These are phyloP conservation scores for Scophthalmus maximus DNA, from an alignment of 2,113 vertebrate genomes.

Conservation along the genomic window DNA sequence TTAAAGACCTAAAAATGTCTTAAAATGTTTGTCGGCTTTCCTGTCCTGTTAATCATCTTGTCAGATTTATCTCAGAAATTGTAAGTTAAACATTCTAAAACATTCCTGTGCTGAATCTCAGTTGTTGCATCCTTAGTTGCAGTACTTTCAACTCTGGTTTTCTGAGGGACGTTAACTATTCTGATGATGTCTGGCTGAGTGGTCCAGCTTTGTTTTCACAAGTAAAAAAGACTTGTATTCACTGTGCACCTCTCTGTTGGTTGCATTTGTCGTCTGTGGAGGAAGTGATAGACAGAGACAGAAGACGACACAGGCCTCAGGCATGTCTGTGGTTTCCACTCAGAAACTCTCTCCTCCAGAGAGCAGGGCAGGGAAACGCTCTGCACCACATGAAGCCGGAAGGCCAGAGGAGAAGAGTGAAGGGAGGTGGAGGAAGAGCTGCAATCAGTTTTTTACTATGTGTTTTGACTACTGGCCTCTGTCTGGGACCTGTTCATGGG, in stretches of 20 bases:
- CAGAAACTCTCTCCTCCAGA: not conserved
- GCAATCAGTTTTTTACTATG: slow-evolving; percentile 8
- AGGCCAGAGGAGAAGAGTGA: not conserved
- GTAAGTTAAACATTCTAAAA: not conserved
- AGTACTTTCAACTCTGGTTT: too few relatives aligned
- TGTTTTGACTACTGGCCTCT: slow-evolving; percentile 6
- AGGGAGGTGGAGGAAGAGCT: not conserved
- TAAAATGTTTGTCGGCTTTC: not conserved
- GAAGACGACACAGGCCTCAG: slow-evolving; percentile 9
- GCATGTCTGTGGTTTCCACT: slow-evolving; percentile 34
- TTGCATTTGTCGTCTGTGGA: slow-evolving; percentile 14
- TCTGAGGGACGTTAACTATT: too few relatives aligned
- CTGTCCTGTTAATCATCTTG: too few relatives aligned
- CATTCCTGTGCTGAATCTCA: not conserved
- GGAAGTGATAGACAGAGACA: slow-evolving; percentile 6
- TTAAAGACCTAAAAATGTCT: too few relatives aligned
- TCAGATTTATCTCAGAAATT: too few relatives aligned
- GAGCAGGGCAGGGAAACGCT: slow-evolving; percentile 24
- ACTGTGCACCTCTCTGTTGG: slow-evolving; percentile 1
- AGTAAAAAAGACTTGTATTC: not conserved
- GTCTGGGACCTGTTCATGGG: not conserved
- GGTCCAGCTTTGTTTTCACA: not conserved
- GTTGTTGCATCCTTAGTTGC: not conserved
- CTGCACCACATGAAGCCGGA: slow-evolving; percentile 4
- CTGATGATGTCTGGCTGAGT: not conserved